These are phyloP conservation scores for Phyllotreta striolata DNA, from an alignment of 2,888 invertebrate species.

Conservation along the genomic window DNA sequence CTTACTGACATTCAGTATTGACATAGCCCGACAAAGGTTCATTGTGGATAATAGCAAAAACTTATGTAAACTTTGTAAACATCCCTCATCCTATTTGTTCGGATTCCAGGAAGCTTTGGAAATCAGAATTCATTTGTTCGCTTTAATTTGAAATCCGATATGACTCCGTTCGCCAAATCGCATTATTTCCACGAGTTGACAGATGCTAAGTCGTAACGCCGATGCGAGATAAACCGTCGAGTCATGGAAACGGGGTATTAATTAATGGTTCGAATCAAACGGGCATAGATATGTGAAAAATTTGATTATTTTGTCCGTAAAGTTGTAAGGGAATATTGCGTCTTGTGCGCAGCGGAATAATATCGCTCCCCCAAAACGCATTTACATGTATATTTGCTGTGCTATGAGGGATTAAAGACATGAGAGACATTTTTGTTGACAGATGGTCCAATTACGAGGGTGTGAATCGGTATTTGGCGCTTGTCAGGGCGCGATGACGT, in stretches of 20 bases:
- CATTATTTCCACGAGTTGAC: conserved; percentile 12
- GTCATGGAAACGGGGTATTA: conserved; percentile 1
- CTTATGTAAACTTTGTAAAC: conserved; percentile 2
- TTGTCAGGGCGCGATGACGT: conserved; percentile 23
- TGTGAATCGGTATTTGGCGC: conserved; percentile 32
- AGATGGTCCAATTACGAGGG: conserved; percentile 36
- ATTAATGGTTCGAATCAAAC: no score
- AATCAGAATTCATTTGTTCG: conserved; percentile 18
- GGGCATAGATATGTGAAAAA: no score
- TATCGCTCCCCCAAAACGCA: conserved; percentile 41
- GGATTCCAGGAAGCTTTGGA: conserved; percentile 5
- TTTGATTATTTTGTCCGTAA: no score
- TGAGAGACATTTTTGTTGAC: conserved; percentile 31
- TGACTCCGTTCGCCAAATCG: conserved; percentile 5
- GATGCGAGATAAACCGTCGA: conserved; percentile 1
- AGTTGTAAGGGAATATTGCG: no score
- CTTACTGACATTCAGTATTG: no score
- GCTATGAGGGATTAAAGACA: conserved; percentile 28
- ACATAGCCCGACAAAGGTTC: no score
- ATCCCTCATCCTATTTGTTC: conserved; percentile 4
- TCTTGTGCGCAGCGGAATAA: conserved; percentile 34
- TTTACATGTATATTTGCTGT: conserved; percentile 43
- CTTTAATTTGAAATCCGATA: conserved; percentile 18
- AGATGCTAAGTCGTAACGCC: conserved; percentile 3
- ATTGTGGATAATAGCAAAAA: not conserved